Base-by-base conservation (phyloP, 2,888 invertebrate genomes). In the Cheilosia impressa region DNA sequence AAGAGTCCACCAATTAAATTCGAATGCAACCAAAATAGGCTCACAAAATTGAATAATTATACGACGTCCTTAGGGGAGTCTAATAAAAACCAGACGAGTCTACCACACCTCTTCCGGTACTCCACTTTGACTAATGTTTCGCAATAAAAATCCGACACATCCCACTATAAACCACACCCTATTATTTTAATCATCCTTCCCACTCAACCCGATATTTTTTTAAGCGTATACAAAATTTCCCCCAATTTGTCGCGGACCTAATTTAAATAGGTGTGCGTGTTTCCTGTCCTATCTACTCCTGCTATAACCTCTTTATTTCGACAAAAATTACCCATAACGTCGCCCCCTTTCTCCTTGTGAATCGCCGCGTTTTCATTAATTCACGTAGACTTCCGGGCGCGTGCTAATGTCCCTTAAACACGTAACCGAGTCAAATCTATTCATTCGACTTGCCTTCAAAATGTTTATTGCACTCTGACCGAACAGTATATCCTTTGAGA, bases 381-480 rank as follows among this genome's bases (percentile, higher is more conserved):
- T 27, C 43, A 27, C 52, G 66, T 57, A 50, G 47, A 78, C 73
- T 63, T 69, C 65, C 71, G 66, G 65, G 19, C 52, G 38, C 38
- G 41, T 57, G 66, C 57, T 78, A 78, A 83, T 78, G 38, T 57
- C 68, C 83, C 50, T 22, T 22, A 22, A 38, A 58, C 78, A 83
- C 73, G 83, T 78, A 78, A 83, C 50, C 45, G 43, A 69, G 73
- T 69, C 73, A 78, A 78, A 73, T 63, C 68, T 55, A 66, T 68
- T 83, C 66, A 66, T 62, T 73, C 68, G 66, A 68, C 57, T 57
- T 58, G 7, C 43, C 47, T 55, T 13, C 19, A 31, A 66, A 53
- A 43, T 13, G 57, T 34, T 55, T 22, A 52, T 53, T 62, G 24
- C 24, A 68, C 34, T 68, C 15, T 22, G 45, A 47, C 24, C 43